These are phyloP conservation scores for Craseonycteris thonglongyai DNA, from an alignment of 2,113 vertebrate species.

Conservation along the genomic window DNA sequence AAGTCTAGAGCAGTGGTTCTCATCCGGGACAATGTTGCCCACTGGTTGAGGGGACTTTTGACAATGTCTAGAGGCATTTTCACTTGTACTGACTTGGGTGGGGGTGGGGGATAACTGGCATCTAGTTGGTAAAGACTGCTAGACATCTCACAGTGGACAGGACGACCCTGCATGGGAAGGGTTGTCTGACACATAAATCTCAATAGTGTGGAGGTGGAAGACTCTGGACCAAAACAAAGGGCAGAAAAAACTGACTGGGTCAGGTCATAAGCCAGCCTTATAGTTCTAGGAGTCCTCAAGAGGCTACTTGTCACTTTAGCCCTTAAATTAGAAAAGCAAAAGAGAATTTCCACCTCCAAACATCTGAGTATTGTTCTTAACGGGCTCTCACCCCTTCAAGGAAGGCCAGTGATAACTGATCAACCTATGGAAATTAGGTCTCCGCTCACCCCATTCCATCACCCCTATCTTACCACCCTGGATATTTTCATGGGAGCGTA, in stretches of 20 bases:
- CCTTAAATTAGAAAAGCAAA: background rate
- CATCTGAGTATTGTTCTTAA: background rate
- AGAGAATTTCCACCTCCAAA: background rate
- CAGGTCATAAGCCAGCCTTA: no score
- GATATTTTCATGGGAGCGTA: background rate
- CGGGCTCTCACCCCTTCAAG: background rate
- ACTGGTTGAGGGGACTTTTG: no score
- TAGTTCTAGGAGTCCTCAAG: background rate
- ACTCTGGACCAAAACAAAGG: background rate
- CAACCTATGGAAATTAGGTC: background rate
- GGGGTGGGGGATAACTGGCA: no score
- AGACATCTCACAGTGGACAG: fast-evolving
- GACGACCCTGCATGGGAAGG: background rate
- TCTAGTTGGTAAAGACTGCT: background rate
- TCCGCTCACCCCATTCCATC: fast-evolving
- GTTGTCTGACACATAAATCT: fast-evolving
- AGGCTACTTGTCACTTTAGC: background rate
- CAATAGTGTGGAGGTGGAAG: background rate
- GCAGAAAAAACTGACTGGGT: background rate
- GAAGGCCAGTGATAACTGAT: background rate
- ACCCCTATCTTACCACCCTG: fast-evolving
- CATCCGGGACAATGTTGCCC: background rate
- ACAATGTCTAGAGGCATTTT: no score
- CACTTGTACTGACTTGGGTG: no score
- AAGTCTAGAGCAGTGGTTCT: background rate